phyloP scores from a whole-genome alignment of 2,888 invertebrate species.

The Tiphia femorata region DNA sequence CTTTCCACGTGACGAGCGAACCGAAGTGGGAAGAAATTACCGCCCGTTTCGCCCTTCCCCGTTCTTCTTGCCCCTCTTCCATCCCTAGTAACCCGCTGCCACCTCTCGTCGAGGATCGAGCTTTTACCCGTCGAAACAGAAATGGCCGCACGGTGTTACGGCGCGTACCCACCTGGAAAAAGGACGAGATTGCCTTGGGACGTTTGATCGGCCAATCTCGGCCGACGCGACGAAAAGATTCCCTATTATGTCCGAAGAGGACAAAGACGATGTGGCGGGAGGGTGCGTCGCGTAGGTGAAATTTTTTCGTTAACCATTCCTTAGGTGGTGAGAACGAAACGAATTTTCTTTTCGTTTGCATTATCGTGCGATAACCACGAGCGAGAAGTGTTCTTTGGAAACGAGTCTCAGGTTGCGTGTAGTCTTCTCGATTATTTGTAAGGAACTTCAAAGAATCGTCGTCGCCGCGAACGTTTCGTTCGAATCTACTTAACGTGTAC shows the following conservation, averaged over 20 bases:
- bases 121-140: slow-evolving; percentile 26
- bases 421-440: too few species aligned
- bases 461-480: too few species aligned
- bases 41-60: not conserved
- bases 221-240: slow-evolving; percentile 29
- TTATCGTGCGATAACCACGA: too few species aligned
- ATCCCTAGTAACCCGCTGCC: too few species aligned
- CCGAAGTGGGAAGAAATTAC: slow-evolving; percentile 21
- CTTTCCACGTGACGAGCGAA: slow-evolving; percentile 13
- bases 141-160: slow-evolving; percentile 10
- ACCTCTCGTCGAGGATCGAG: too few species aligned
- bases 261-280: too few species aligned
- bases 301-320: not conserved
- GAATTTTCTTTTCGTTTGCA: too few species aligned
- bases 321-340: too few species aligned
- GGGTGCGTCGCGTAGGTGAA: not conserved
- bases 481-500: too few species aligned
- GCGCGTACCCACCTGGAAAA: slow-evolving; percentile 13
- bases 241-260: slow-evolving; percentile 22
- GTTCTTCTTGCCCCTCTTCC: not conserved
- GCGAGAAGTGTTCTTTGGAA: too few species aligned
- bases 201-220: slow-evolving; percentile 35
- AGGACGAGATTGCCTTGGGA: slow-evolving; percentile 25
- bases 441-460: too few species aligned
- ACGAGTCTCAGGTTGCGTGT: too few species aligned